Base-by-base conservation (phyloP, 2,888 invertebrate genomes). In the Amphipoea lucens region DNA sequence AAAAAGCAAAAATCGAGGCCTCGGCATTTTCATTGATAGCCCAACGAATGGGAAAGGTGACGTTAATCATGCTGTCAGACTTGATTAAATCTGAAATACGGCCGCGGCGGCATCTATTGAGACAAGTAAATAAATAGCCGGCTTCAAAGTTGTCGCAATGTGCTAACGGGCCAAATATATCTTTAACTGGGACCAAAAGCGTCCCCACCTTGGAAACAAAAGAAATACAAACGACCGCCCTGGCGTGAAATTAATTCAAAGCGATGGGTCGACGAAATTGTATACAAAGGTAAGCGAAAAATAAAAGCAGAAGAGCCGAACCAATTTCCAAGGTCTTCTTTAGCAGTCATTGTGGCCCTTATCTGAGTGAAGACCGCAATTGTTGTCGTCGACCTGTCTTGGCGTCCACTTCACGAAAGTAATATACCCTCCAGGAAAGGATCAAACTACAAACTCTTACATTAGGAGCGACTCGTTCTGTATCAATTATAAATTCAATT, bases 31-130 rank as follows among this genome's bases (percentile, higher is more conserved):
- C 92, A 93, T 94, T 94, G 93, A 94, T 93, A 92, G 91, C 90
- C 89, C 89, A 90, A 90, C 92, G 90, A 94, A 92, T 92, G 89
- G 92, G 92, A 93, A 95, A 94, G 94, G 94, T 94, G 92, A 90
- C 93, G 95, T 96, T 95, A 95, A 95, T 96, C 94, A 95, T 92
- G 88, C 94, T 94, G 95, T 94, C 95, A 94, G 92, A 92, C 93
- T 95, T 95, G 95, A 96, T 95, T 96, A 95, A 94, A 96, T 95
- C 95, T 95, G 93, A 95, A 95, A 95, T 95, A 95, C 94, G 95
- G 92, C 91, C 91, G 90, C 91, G 91, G 92, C 93, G 92, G 92
- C 94, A 92, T 94, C 95, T 94, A 95, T 95, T 94, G 94, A 94
- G 94, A 93, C 94, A 94, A 94, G 93, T 90, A 93, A 95, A 96